Evolutionary conservation across 2,113 vertebrate genomes (phyloP).

Genomic region (Albula glossodonta): DNA sequence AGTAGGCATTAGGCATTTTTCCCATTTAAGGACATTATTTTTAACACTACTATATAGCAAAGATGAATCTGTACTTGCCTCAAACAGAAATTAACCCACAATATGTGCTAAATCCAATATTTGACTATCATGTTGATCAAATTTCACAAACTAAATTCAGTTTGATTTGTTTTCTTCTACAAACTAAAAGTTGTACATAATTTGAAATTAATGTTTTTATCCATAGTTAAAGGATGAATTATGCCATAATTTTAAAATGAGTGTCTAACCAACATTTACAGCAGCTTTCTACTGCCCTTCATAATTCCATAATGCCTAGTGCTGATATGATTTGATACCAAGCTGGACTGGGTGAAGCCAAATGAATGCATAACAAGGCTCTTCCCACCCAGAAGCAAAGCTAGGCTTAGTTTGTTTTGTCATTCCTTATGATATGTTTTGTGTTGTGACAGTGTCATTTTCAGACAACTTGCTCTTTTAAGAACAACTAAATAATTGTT

Average conservation of each 20-base stretch:
- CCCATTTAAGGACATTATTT: not conserved
- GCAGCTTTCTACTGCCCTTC: not conserved
- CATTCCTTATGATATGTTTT: not conserved
- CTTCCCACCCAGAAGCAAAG: not conserved
- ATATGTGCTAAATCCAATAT: not conserved
- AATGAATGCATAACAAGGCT: no score
- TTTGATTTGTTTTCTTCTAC: not conserved
- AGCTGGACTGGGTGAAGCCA: not conserved
- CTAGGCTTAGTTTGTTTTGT: not conserved
- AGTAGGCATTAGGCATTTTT: constrained; percentile 8
- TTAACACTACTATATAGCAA: not conserved
- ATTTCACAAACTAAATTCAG: not conserved
- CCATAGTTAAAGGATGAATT: not conserved
- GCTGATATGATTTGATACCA: not conserved
- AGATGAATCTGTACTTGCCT: constrained; percentile 19
- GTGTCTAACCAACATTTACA: not conserved
- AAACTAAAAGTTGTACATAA: not conserved
- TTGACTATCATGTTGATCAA: not conserved
- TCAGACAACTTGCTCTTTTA: constrained; percentile 12
- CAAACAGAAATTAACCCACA: not conserved
- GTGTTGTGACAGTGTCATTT: not conserved
- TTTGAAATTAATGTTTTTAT: not conserved
- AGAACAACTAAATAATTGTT: not conserved
- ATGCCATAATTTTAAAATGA: not conserved
- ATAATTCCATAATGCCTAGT: not conserved